Conservation (phyloP, 2,888 invertebrate species). For the Pandemis cinnamomeana region DNA sequence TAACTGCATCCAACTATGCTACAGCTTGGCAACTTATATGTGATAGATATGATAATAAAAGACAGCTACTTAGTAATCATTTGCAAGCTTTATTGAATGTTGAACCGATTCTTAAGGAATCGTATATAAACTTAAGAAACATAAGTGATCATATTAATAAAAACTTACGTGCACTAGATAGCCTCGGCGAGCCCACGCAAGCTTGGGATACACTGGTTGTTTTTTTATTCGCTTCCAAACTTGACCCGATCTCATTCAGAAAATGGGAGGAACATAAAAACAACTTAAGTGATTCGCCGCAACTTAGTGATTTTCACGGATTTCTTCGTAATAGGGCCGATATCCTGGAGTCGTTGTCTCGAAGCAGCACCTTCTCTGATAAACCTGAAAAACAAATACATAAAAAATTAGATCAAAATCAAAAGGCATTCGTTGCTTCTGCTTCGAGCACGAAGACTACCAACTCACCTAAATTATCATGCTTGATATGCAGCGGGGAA, state of each 20-base stretch:
- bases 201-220: slow-evolving; percentile 9
- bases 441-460: neutral
- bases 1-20: no score
- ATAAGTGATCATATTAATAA: slow-evolving; percentile 1
- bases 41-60: no score
- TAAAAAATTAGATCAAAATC: slow-evolving; percentile 14
- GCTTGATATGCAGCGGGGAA: slow-evolving; percentile 3
- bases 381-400: slow-evolving; percentile 22
- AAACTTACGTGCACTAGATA: slow-evolving; percentile 3
- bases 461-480: slow-evolving; percentile 1
- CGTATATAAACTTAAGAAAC: neutral
- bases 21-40: no score
- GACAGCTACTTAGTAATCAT: no score
- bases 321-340: slow-evolving; percentile 14
- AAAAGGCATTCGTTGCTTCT: slow-evolving; percentile 17
- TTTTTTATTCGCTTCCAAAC: slow-evolving; percentile 9
- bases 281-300: neutral
- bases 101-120: slow-evolving; percentile 1
- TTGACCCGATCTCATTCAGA: slow-evolving; percentile 12
- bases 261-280: slow-evolving; percentile 17
- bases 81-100: slow-evolving; percentile 5
- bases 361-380: neutral
- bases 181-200: slow-evolving; percentile 5
- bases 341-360: slow-evolving; percentile 12
- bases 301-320: neutral